Evolutionary conservation across 2,888 invertebrate species (phyloP).

Genomic region (Cepaea hortensis): DNA sequence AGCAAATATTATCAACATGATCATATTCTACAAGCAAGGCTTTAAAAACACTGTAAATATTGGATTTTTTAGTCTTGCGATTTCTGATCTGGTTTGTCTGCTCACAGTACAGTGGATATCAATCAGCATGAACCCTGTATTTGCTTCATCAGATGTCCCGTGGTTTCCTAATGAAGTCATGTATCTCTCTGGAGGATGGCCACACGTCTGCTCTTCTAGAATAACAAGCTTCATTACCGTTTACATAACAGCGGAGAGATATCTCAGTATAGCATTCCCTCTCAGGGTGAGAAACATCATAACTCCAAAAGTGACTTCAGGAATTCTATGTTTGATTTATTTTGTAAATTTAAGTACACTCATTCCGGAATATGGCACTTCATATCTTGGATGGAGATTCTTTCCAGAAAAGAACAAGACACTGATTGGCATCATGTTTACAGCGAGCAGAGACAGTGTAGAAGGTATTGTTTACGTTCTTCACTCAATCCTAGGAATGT

Average conservation of each 20-base stretch:
- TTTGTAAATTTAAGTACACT: background rate
- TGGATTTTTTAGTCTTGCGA: slow-evolving; percentile 17
- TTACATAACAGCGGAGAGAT: slow-evolving; percentile 30
- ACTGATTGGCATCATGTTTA: background rate
- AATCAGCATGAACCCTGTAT: slow-evolving; percentile 25
- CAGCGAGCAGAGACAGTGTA: background rate
- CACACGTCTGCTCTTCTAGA: background rate
- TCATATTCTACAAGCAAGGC: slow-evolving; percentile 34
- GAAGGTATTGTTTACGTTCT: background rate
- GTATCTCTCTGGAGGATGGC: slow-evolving; percentile 1
- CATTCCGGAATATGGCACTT: slow-evolving; percentile 8
- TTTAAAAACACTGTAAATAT: slow-evolving; percentile 30
- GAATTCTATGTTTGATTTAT: background rate
- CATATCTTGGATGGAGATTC: slow-evolving; percentile 3
- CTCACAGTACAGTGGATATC: background rate
- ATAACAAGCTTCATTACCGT: slow-evolving; percentile 34
- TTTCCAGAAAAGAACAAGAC: background rate
- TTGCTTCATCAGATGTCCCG: background rate
- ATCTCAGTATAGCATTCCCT: slow-evolving; percentile 9
- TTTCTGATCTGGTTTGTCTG: slow-evolving; percentile 22
- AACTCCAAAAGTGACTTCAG: background rate
- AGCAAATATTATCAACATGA: slow-evolving; percentile 22
- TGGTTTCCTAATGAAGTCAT: background rate
- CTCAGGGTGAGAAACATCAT: slow-evolving; percentile 24
- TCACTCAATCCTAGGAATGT: background rate